Percentiles rank a stretch among this genome's conserved stretches.
phyloP scores from a whole-genome alignment of 1,140 invertebrate genomes.

The Xylocopa sonorina region DNA sequence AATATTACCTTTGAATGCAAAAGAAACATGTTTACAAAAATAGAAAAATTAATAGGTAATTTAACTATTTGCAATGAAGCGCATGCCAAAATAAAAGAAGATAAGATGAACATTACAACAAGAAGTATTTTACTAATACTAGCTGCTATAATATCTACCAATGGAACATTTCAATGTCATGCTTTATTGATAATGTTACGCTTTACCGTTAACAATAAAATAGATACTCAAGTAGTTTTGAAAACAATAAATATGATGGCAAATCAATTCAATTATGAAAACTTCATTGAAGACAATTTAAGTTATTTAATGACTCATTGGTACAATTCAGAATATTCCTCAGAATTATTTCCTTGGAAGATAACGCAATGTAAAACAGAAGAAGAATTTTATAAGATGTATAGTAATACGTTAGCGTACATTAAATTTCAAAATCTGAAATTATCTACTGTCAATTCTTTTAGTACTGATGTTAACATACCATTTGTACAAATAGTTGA shows the following conservation, averaged over 20 bases:
- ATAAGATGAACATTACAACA: conserved; percentile 76
- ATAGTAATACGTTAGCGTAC: conserved; percentile 75
- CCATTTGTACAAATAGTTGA: conserved; percentile 73
- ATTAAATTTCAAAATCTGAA: conserved; percentile 72
- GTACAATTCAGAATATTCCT: conserved; percentile 44
- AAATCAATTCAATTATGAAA: conserved; percentile 50
- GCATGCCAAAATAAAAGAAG: conserved; percentile 60
- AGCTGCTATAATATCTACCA: conserved; percentile 74
- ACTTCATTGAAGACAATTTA: conserved; percentile 77
- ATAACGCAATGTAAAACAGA: conserved; percentile 69
- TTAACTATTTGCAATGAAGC: conserved; percentile 3
- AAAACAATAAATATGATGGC: conserved; percentile 70
- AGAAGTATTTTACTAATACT: conserved; percentile 75
- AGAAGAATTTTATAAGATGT: conserved; percentile 76
- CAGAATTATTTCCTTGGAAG: conserved; percentile 75
- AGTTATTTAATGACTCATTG: conserved; percentile 71
- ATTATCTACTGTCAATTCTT: conserved; percentile 54
- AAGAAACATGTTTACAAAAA: conserved; percentile 66
- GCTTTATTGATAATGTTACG: conserved; percentile 75
- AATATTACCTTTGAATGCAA: conserved; percentile 68
- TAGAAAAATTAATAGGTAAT: conserved; percentile 50
- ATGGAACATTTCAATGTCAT: conserved; percentile 75
- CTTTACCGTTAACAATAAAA: conserved; percentile 72
- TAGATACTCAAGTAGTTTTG: conserved; percentile 69
- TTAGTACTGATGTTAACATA: conserved; percentile 70